Percentiles rank a stretch among this genome's conserved stretches.
Evolutionary conservation across 2,888 invertebrate species (phyloP).

Genomic region (Endomychus coccineus): DNA sequence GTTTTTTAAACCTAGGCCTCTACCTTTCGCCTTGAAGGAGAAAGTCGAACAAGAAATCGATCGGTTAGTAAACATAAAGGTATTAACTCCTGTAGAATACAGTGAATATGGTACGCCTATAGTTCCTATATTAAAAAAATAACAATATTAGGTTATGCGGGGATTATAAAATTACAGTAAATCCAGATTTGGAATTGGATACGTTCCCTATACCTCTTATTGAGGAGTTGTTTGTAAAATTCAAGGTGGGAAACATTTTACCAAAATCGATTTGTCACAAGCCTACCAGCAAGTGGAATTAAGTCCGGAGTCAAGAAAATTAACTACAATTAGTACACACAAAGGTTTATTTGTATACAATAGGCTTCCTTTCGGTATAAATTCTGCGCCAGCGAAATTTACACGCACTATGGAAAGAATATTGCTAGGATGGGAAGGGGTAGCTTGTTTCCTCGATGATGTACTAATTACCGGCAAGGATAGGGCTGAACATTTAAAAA

Average conservation of each 20-base stretch:
- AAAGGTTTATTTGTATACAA: constrained; percentile 25
- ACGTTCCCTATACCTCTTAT: constrained; percentile 24
- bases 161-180: constrained; percentile 24
- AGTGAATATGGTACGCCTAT: constrained; percentile 22
- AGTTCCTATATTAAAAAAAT: constrained; percentile 21
- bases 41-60: constrained; percentile 21
- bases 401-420: constrained; percentile 28
- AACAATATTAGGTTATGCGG: constrained; percentile 24
- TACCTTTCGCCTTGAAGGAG: constrained; percentile 26
- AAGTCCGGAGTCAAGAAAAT: constrained; percentile 16
- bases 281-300: constrained; percentile 20
- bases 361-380: constrained; percentile 17
- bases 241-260: constrained; percentile 19
- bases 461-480: constrained; percentile 19
- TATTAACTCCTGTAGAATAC: constrained; percentile 22
- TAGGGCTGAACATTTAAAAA: constrained; percentile 17
- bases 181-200: constrained; percentile 19
- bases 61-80: constrained; percentile 24
- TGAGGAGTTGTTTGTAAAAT: constrained; percentile 26
- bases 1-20: constrained; percentile 23
- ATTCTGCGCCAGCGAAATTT: constrained; percentile 29
- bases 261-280: constrained; percentile 20
- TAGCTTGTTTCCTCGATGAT: constrained; percentile 24
- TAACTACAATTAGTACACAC: too few relatives aligned
- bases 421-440: constrained; percentile 21